Evolutionary conservation across 2,888 invertebrate genomes (phyloP).

Genomic region (Smittia aterrima): DNA sequence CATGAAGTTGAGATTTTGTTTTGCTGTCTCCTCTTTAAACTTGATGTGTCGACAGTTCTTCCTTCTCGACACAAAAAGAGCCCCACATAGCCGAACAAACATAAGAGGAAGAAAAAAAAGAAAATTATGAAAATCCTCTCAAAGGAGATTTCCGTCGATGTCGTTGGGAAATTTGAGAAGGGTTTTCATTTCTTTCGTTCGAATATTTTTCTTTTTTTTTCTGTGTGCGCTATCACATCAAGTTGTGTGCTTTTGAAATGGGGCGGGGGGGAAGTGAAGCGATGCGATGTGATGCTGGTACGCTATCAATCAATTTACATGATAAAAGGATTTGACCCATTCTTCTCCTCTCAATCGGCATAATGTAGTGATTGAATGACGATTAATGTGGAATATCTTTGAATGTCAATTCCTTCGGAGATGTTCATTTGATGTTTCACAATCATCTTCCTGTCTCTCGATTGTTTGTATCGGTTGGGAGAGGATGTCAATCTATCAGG

Average conservation of each 20-base stretch:
- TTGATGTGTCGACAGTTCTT: conserved; percentile 26
- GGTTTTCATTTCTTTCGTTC: background rate
- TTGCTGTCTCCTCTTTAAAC: background rate
- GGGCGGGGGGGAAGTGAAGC: too few species aligned
- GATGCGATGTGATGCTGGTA: conserved; percentile 25
- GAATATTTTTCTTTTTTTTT: background rate
- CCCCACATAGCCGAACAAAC: background rate
- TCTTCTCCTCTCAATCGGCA: conserved; percentile 18
- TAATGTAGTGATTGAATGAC: conserved; percentile 28
- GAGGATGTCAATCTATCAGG: conserved; percentile 10
- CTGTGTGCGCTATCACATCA: conserved; percentile 1
- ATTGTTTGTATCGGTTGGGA: background rate
- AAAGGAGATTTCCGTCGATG: conserved; percentile 36
- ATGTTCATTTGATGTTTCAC: conserved; percentile 13
- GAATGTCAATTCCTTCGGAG: conserved; percentile 1
- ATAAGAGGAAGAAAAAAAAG: background rate
- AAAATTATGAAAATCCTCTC: conserved; percentile 40
- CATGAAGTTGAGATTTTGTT: background rate
- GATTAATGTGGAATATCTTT: conserved; percentile 24
- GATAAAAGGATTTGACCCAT: conserved; percentile 36
- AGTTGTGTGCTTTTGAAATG: background rate
- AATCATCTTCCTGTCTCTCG: background rate
- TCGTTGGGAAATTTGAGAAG: conserved; percentile 41
- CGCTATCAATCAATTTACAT: conserved; percentile 41
- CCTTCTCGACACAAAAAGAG: background rate